phyloP scores from a whole-genome alignment of 1,140 invertebrate species.

The Eubasilissa regina region DNA sequence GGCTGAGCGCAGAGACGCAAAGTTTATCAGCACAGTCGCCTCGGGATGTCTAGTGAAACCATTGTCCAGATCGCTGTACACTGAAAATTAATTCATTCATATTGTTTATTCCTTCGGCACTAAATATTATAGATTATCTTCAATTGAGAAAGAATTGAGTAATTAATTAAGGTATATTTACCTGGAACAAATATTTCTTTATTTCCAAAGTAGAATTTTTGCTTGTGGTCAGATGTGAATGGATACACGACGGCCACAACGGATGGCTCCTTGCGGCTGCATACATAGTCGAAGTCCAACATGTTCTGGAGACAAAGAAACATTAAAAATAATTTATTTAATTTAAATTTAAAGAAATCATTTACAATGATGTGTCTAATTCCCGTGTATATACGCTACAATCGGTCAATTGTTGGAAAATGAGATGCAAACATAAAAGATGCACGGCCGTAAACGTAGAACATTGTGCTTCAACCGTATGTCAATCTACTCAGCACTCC shows the following conservation, averaged over 20 bases:
- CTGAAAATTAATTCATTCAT: slow-evolving; percentile 66
- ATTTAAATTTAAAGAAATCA: too few relatives aligned
- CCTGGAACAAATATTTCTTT: slow-evolving; percentile 95
- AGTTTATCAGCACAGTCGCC: slow-evolving; percentile 98
- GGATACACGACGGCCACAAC: slow-evolving; percentile 98
- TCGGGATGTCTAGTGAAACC: slow-evolving; percentile 96
- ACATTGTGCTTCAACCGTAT: too few relatives aligned
- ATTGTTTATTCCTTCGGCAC: too few relatives aligned
- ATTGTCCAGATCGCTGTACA: slow-evolving; percentile 98
- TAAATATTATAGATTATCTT: too few relatives aligned
- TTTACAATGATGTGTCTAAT: too few relatives aligned
- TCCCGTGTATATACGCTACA: too few relatives aligned
- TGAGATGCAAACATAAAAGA: too few relatives aligned
- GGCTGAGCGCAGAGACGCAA: slow-evolving; percentile 97
- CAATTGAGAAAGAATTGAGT: too few relatives aligned
- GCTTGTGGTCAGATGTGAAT: slow-evolving; percentile 98
- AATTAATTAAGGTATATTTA: too few relatives aligned
- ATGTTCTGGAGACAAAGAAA: slow-evolving; percentile 76
- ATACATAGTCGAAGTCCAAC: slow-evolving; percentile 99
- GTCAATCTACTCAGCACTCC: too few relatives aligned
- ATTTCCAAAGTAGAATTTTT: slow-evolving; percentile 99
- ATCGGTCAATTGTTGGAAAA: too few relatives aligned
- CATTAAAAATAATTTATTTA: neutral
- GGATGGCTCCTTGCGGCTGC: slow-evolving; percentile 88
- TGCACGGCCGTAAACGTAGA: too few relatives aligned